A percentile compares a stretch with the other conserved stretches of the same genome.
These are phyloP conservation scores for Antitype chi DNA, from an alignment of 2,888 invertebrate genomes.

Conservation along the genomic window DNA sequence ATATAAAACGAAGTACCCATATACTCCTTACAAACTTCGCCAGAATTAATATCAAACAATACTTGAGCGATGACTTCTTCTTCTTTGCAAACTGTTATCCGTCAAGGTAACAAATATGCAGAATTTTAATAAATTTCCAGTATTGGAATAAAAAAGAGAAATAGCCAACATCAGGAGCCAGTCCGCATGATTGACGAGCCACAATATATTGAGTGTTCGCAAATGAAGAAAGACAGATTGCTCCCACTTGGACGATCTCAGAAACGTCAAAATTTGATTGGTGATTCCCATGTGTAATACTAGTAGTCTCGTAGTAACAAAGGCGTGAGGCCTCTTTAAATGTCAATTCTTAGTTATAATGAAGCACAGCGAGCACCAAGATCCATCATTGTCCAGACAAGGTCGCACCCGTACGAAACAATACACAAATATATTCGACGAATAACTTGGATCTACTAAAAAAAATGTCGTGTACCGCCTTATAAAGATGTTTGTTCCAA, in stretches of 20 bases:
- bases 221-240: conserved; percentile 82
- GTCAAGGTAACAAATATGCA: conserved; percentile 68
- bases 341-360: conserved; percentile 72
- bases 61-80: conserved; percentile 20
- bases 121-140: conserved; percentile 84
- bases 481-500: conserved; percentile 67
- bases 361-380: conserved; percentile 71
- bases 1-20: not conserved
- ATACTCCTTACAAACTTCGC: not conserved
- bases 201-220: conserved; percentile 77
- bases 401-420: conserved; percentile 79
- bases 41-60: conserved; percentile 12
- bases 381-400: conserved; percentile 85
- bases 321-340: conserved; percentile 74
- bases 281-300: conserved; percentile 90
- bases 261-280: conserved; percentile 89
- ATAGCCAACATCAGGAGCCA: conserved; percentile 75
- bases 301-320: conserved; percentile 83
- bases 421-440: conserved; percentile 73
- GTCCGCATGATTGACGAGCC: conserved; percentile 84
- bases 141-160: conserved; percentile 80
- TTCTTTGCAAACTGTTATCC: conserved; percentile 32
- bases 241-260: conserved; percentile 81
- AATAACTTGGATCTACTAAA: conserved; percentile 57
- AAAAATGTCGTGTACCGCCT: conserved; percentile 58